Percentiles rank a stretch among this genome's conserved stretches.
Evolutionary conservation across 2,797 vertebrate genomes (phyloP).

Genomic region (Sciurus carolinensis): DNA sequence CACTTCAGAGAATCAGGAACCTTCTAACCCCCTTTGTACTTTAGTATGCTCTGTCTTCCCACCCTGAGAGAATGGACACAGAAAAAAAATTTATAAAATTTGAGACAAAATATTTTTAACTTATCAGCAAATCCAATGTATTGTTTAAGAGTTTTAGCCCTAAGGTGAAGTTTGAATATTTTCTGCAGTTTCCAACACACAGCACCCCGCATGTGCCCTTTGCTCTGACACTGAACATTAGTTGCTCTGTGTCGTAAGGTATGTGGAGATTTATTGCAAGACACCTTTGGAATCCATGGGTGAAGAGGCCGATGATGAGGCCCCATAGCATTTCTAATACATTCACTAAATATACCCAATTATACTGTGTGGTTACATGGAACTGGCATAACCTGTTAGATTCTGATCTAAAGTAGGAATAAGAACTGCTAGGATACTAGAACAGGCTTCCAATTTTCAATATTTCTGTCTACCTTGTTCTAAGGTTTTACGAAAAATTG

Average conservation of each 20-base stretch:
- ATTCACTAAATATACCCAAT: not conserved
- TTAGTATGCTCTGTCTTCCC: not conserved
- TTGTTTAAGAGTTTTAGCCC: not conserved
- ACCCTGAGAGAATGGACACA: not conserved
- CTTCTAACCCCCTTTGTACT: not conserved
- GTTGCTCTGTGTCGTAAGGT: not conserved
- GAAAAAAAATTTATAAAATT: not conserved
- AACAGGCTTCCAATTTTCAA: not conserved
- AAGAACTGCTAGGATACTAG: not conserved
- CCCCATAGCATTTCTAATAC: not conserved
- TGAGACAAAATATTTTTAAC: not conserved
- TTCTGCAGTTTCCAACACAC: not conserved
- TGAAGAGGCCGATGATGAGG: not conserved
- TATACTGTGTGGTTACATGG: not conserved
- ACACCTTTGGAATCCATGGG: not conserved
- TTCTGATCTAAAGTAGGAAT: constrained; percentile 27
- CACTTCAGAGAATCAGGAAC: not conserved
- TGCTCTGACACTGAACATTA: not conserved
- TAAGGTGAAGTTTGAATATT: not conserved
- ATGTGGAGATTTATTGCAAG: not conserved
- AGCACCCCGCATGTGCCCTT: not conserved
- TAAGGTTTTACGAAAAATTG: constrained; percentile 11
- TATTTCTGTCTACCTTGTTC: constrained; percentile 21
- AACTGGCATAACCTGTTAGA: not conserved
- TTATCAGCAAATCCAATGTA: not conserved